Evolutionary conservation across 2,113 vertebrate genomes (phyloP).

Genomic region (Beaufortia kweichowensis): DNA sequence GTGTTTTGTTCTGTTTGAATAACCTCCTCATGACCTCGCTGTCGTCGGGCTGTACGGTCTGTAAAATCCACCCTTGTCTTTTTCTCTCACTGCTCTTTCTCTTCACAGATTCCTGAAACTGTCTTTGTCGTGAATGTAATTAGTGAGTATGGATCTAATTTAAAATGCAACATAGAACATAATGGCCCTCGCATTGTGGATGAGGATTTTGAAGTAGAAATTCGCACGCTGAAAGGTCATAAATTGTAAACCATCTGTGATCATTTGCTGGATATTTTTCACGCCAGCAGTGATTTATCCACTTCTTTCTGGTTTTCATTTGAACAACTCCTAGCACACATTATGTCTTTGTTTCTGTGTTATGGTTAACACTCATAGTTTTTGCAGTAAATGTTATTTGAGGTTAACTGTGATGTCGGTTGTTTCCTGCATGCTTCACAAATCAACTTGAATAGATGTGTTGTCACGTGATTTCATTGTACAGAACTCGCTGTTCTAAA

Average conservation of each 20-base stretch:
- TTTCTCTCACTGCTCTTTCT: conserved; percentile 24
- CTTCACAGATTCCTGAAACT: conserved; percentile 45
- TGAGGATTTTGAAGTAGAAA: conserved; percentile 2
- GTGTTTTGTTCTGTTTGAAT: conserved; percentile 67
- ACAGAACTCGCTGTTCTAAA: background rate
- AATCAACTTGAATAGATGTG: conserved; percentile 7
- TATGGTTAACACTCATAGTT: background rate
- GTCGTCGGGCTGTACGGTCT: conserved; percentile 60
- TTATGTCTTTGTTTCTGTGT: background rate
- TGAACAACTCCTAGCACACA: background rate
- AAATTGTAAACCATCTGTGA: background rate
- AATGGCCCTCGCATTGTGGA: conserved; percentile 8
- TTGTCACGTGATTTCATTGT: background rate
- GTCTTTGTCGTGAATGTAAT: conserved; percentile 55
- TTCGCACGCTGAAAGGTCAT: conserved; percentile 5
- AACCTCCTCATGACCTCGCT: conserved; percentile 71
- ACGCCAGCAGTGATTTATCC: background rate
- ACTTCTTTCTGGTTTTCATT: background rate
- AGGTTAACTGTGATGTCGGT: conserved; percentile 17
- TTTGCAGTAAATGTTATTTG: conserved; percentile 3
- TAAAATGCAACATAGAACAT: conserved; percentile 56
- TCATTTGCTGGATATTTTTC: background rate
- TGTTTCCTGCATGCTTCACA: background rate
- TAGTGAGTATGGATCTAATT: conserved; percentile 58
- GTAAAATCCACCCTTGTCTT: conserved; percentile 33